These are phyloP conservation scores for Cecropterus lyciades DNA, from an alignment of 1,140 invertebrate genomes.

Conservation along the genomic window DNA sequence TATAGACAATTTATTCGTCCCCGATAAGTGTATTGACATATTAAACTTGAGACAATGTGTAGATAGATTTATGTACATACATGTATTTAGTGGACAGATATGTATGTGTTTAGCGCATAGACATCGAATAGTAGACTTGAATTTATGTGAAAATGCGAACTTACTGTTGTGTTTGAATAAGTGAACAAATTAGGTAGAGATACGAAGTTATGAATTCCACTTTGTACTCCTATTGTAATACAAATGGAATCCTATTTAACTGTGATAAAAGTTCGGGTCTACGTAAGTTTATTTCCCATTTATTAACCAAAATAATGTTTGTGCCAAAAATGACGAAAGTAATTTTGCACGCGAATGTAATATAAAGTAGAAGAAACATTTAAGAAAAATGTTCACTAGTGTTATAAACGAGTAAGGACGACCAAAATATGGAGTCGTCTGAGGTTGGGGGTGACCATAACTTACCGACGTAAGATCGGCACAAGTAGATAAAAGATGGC, in stretches of 20 bases:
- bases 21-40: slow-evolving; percentile 15
- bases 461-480: too few relatives aligned
- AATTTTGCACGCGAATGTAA: background rate
- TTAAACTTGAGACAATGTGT: background rate
- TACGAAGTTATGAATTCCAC: slow-evolving; percentile 24
- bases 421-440: background rate
- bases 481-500: too few relatives aligned
- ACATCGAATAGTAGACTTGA: slow-evolving; percentile 2
- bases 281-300: slow-evolving; percentile 11
- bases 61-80: slow-evolving; percentile 5
- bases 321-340: background rate
- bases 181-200: slow-evolving; percentile 2
- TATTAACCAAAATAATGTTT: slow-evolving; percentile 1
- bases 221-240: slow-evolving; percentile 32
- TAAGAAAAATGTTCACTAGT: background rate
- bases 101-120: slow-evolving; percentile 6
- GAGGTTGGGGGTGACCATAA: background rate
- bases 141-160: slow-evolving; percentile 6
- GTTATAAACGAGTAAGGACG: background rate
- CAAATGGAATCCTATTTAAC: slow-evolving; percentile 35
- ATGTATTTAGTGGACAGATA: background rate
- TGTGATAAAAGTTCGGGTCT: slow-evolving; percentile 40
- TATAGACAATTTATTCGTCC: slow-evolving; percentile 31
- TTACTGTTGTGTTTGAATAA: slow-evolving; percentile 12
- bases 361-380: background rate